These are phyloP conservation scores for Hetaerina titia DNA, from an alignment of 2,888 invertebrate species.

Conservation along the genomic window DNA sequence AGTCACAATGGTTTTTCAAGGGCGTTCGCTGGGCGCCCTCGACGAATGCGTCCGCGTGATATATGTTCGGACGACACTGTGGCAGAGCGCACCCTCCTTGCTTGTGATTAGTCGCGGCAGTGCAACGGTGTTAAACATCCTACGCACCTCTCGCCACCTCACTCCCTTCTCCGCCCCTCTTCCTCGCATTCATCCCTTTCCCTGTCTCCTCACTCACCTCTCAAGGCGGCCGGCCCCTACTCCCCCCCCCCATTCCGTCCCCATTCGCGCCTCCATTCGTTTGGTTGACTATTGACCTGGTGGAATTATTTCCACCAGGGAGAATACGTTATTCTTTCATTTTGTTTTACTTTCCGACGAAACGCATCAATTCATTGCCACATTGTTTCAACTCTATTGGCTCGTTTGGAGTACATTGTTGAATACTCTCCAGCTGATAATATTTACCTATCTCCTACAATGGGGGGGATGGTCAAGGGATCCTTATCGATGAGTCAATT, in stretches of 20 bases:
- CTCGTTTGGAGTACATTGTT: not conserved
- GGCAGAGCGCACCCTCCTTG: not conserved
- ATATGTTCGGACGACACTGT: not conserved
- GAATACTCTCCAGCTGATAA: too few relatives aligned
- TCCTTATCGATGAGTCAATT: too few relatives aligned
- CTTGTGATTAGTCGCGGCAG: slow-evolving; percentile 34
- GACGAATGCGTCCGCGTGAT: not conserved
- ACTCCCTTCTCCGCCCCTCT: not conserved
- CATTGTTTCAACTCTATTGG: not conserved
- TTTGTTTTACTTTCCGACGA: too few relatives aligned
- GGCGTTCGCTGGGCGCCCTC: not conserved
- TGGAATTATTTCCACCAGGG: too few relatives aligned
- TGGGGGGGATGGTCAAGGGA: too few relatives aligned
- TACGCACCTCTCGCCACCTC: not conserved
- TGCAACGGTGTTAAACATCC: slow-evolving; percentile 21
- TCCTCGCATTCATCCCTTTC: not conserved
- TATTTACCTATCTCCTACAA: too few relatives aligned
- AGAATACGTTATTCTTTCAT: too few relatives aligned
- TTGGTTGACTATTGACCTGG: not conserved
- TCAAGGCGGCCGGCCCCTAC: not conserved
- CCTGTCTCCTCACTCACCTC: not conserved
- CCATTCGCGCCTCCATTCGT: not conserved
- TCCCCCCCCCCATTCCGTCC: not conserved
- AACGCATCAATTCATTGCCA: not conserved
- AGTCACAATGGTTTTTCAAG: slow-evolving; percentile 16